Evolutionary conservation across 2,888 invertebrate species (phyloP), one percentile per base, ranked within the genome.

Genomic region (Dolichomitus sp.): DNA sequence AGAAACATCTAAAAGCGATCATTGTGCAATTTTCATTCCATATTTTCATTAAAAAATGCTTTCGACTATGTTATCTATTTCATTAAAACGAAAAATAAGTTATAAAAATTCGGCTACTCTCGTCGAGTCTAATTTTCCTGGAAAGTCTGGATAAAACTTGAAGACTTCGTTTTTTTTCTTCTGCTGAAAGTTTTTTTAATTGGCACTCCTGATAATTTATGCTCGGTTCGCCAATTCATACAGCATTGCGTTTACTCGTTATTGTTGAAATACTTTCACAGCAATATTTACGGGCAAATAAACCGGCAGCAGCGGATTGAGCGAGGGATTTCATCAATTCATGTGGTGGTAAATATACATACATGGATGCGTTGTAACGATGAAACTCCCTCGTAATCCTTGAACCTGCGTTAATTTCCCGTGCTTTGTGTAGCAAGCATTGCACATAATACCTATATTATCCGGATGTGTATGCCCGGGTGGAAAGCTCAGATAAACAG

Each of bases 391-490:
- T 57, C n/a, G 30, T 75, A 69, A 69, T 75, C 63, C 74, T 65
- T 63, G 63, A 63, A 69, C 19, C 69, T 63, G 63, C 80, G 75
- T 75, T 80, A 65, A 75, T 75, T 80, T 69, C 45, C 30, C 52
- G 52, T 23, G 61, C 37, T 5, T 73, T 37, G 54, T 63, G 37
- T 33, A 68, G 66, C 52, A 73, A 63, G 68, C 42, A 69, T n/a
- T 61, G 73, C 23, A 23, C 68, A n/a, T 40, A 57, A 27, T 37
- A 37, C 14, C n/a, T 73, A 61, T 37, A n/a, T 69, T 63, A 80
- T 80, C 75, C 74, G 80, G 75, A 74, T 80, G 50, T 42, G 50
- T 65, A 75, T 48, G 37, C 63, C 45, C 69, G 66, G 19, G 17
- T 40, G 54, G 54, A 52, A 68, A 68, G 57, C 57, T 23, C 48